Conservation (phyloP, 2,113 vertebrate species). For the Stigmatopora nigra region DNA sequence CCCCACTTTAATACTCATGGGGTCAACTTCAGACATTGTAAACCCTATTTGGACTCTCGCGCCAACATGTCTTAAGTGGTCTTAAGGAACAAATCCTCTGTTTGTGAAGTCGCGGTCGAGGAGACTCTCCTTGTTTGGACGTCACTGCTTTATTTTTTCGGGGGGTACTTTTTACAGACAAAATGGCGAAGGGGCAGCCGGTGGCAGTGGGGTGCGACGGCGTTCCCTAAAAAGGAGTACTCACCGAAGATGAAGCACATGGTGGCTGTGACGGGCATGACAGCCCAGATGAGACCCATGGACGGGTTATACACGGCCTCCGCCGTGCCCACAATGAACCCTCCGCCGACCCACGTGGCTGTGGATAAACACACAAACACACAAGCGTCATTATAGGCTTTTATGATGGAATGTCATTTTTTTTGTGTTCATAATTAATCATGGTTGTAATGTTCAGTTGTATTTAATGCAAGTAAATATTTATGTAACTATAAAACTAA, state of each 20-base stretch:
- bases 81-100: constrained; percentile 2
- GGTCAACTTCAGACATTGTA: neutral
- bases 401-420: neutral
- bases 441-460: too few relatives aligned
- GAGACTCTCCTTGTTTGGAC: constrained; percentile 7
- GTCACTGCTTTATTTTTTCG: neutral
- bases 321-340: constrained; percentile 55
- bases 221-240: constrained; percentile 2
- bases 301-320: constrained; percentile 60
- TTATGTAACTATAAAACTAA: too few relatives aligned
- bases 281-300: constrained; percentile 59
- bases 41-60: constrained; percentile 5
- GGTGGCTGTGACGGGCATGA: constrained; percentile 57
- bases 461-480: too few relatives aligned
- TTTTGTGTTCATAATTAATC: neutral
- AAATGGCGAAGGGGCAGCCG: neutral
- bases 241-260: constrained; percentile 58
- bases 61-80: constrained; percentile 2
- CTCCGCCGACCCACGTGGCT: constrained; percentile 61
- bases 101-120: neutral
- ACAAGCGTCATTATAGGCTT: neutral
- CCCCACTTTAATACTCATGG: neutral
- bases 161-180: neutral
- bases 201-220: neutral
- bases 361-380: constrained; percentile 11